phyloP scores from a whole-genome alignment of 2,113 vertebrate species.

The Perognathus longimembris region DNA sequence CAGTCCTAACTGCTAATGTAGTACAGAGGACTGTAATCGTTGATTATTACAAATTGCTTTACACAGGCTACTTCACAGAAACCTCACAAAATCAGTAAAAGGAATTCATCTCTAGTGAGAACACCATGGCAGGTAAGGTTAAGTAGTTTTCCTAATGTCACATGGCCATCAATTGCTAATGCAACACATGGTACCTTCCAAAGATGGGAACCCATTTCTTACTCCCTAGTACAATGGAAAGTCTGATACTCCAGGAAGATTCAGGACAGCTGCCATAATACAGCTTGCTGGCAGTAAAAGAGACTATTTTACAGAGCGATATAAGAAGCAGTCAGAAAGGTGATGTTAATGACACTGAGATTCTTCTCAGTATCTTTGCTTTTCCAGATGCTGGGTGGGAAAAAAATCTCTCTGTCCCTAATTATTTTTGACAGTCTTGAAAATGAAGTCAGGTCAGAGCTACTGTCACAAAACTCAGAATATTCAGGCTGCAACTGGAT shows the following conservation, averaged over 20 bases:
- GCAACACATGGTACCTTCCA: not conserved
- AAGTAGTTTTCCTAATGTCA: not conserved
- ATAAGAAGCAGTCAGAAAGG: conserved; percentile 72
- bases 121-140: not conserved
- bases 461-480: conserved; percentile 49
- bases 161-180: not conserved
- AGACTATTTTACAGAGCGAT: conserved; percentile 63
- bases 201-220: not conserved
- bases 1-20: not conserved
- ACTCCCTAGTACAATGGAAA: not conserved
- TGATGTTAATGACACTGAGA: conserved; percentile 67
- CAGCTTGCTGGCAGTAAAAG: conserved; percentile 33
- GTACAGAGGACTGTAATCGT: not conserved
- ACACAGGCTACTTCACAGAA: not conserved
- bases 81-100: not conserved
- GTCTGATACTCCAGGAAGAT: not conserved
- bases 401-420: conserved; percentile 72
- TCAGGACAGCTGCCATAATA: conserved; percentile 45
- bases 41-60: not conserved
- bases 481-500: conserved; percentile 57
- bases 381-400: conserved; percentile 46
- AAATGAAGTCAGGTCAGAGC: conserved; percentile 72
- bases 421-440: conserved; percentile 70
- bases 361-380: conserved; percentile 55
- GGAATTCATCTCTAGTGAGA: not conserved